Conservation (phyloP, 2,113 vertebrate species). For the Terrapene triunguis region DNA sequence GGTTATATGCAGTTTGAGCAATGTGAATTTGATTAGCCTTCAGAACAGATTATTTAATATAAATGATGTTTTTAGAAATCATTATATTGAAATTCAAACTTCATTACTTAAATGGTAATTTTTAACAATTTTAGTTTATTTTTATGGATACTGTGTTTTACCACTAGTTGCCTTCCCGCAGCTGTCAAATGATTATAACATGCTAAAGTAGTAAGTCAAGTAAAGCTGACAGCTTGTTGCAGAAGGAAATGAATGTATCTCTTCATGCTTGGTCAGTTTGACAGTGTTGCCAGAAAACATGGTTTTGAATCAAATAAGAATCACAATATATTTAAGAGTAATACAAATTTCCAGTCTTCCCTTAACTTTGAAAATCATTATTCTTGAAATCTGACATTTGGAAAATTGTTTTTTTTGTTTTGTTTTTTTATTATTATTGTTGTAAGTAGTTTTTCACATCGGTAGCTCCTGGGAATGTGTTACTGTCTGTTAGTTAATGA, state of each 20-base stretch:
- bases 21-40: neutral
- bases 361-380: neutral
- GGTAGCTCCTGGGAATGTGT: neutral
- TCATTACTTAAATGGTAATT: neutral
- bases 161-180: neutral
- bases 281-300: constrained; percentile 2
- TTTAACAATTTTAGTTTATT: neutral
- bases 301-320: constrained; percentile 6
- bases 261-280: constrained; percentile 18
- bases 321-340: neutral
- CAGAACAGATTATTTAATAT: neutral
- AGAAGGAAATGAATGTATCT: constrained; percentile 27
- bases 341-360: constrained; percentile 2
- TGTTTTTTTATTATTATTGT: neutral
- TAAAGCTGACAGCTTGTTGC: constrained; percentile 20
- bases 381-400: neutral
- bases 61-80: neutral
- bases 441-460: neutral
- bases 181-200: constrained; percentile 34
- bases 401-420: neutral
- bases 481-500: neutral
- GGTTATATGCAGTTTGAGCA: neutral
- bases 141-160: neutral
- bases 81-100: neutral
- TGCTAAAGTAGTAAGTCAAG: constrained; percentile 12